These are phyloP conservation scores for Agrotis puta DNA, from an alignment of 2,888 invertebrate species.

Conservation along the genomic window DNA sequence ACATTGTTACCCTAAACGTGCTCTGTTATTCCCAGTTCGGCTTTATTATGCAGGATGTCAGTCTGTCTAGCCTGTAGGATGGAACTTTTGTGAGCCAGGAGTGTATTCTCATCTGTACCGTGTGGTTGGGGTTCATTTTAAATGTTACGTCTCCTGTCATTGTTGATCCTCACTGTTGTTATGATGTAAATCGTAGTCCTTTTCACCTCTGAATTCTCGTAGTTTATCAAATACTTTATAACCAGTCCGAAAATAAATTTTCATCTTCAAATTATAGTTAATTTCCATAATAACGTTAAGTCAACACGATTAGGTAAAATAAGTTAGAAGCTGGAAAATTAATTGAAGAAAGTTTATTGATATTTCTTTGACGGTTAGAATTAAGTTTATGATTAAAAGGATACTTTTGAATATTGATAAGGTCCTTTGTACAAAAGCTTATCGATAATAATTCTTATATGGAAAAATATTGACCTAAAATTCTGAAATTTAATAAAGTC, in stretches of 20 bases:
- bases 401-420: slow-evolving; percentile 22
- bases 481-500: slow-evolving; percentile 23
- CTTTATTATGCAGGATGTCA: slow-evolving; percentile 52
- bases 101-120: slow-evolving; percentile 19
- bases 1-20: slow-evolving; percentile 14
- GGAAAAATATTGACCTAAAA: slow-evolving; percentile 11
- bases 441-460: slow-evolving; percentile 17
- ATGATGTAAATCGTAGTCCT: not conserved
- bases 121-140: slow-evolving; percentile 15
- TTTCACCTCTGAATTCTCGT: not conserved
- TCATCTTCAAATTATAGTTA: not conserved
- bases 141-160: slow-evolving; percentile 9
- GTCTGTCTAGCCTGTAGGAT: slow-evolving; percentile 25
- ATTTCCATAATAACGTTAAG: not conserved
- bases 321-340: not conserved
- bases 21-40: slow-evolving; percentile 12
- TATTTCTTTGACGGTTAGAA: slow-evolving; percentile 19
- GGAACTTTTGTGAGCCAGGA: slow-evolving; percentile 40
- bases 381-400: slow-evolving; percentile 3
- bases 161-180: not conserved
- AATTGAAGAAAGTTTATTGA: not conserved
- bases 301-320: not conserved
- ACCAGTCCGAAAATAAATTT: not conserved
- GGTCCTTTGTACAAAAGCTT: slow-evolving; percentile 8
- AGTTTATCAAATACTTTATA: not conserved